Base-by-base conservation (phyloP, 2,797 vertebrate species). In the Holocentrus rufus region DNA sequence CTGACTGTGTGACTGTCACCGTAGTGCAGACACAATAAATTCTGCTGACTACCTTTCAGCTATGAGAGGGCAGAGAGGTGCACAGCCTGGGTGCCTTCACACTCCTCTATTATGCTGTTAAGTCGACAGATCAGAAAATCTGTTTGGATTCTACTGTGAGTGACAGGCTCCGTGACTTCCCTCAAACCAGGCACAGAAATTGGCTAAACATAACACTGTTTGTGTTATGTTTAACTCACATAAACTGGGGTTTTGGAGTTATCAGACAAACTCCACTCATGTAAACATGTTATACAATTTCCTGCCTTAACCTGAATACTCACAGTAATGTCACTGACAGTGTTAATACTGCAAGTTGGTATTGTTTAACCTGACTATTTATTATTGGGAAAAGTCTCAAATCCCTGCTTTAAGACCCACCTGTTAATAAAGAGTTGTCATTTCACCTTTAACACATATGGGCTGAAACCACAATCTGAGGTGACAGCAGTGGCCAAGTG, bases 401-500 rank as follows among this genome's bases (percentile, higher is more conserved):
- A 27, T 27, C 25, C 7, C 31, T 6, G 5, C 7, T 34, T 5
- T 34, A 2, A 34, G 5, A 34, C 31, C 31, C 31, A 34, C 7
- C 31, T 34, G 31, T 34, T 34, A 34, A 6, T 27, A 27, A 27
- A 27, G 25, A 27, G 25, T 27, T 27, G 25, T 27, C 25, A 27
- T 27, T 6, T 34, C 31, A 34, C 31, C 31, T 6, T 34, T 34
- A 34, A 34, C 31, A 34, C 31, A 6, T 5, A 13, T 9, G 30
- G 42, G 23, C 31, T 22, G 10, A 30, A 8, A 55, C 2, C 15
- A 27, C 27, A 39, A 4, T 14, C 8, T 65, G 63, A 36, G 50
- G 39, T 22, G 23, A 30, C 15, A 5, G 71, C 52, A 27, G n/a
- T 42, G 58, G 27, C 59, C 77, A 75, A 72, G 57, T 15, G 49